Evolutionary conservation across 2,888 invertebrate species (phyloP).

Genomic region (Minunthozetes semirufus): DNA sequence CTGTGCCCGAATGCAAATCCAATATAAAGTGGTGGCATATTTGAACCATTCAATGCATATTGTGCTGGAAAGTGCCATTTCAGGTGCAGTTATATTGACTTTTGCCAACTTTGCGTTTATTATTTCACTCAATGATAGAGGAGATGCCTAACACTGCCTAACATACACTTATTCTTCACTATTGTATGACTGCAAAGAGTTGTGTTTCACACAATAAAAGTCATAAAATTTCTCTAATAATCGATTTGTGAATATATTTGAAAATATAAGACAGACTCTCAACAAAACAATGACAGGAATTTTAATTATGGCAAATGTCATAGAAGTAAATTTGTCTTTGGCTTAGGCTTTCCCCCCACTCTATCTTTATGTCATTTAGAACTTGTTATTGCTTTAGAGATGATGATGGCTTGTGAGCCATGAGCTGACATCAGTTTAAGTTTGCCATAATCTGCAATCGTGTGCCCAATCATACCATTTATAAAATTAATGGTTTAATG

Average conservation of each 20-base stretch:
- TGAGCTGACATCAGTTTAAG: neutral
- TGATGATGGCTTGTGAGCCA: constrained; percentile 6
- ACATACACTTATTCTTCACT: neutral
- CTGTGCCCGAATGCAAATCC: constrained; percentile 11
- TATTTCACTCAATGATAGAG: neutral
- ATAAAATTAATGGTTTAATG: constrained; percentile 26
- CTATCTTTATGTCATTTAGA: neutral
- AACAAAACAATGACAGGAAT: constrained; percentile 22
- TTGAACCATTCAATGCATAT: constrained; percentile 22
- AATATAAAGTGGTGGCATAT: constrained; percentile 21
- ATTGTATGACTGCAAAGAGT: neutral
- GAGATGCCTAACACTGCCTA: neutral
- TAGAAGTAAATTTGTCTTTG: neutral
- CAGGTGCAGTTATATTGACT: constrained; percentile 29
- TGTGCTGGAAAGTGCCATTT: constrained; percentile 23
- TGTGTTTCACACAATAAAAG: neutral
- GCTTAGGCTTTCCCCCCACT: neutral
- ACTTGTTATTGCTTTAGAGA: neutral
- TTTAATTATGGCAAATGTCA: constrained; percentile 21
- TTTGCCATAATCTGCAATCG: neutral
- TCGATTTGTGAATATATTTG: constrained; percentile 3
- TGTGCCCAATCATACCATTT: neutral
- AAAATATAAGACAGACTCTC: neutral
- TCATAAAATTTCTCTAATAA: constrained; percentile 22
- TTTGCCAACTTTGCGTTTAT: constrained; percentile 19